Evolutionary conservation across 2,797 vertebrate species (phyloP), one percentile per base, ranked within the genome.

Genomic region (Ambastaia sidthimunki): DNA sequence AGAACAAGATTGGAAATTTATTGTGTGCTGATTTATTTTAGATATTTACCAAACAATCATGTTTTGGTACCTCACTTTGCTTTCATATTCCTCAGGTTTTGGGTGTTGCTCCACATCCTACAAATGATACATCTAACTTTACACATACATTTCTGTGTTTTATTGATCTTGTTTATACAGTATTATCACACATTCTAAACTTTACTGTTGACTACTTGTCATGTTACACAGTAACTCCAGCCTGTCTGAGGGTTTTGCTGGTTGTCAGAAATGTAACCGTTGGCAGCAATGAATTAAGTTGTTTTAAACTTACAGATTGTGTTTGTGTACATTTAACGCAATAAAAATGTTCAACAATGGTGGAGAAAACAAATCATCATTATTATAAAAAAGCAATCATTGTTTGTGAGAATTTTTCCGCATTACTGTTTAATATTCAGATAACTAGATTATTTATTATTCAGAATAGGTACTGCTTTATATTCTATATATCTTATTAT

Each of bases 331-430:
- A 65, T 79, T 55, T 76, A 34, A 4, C 41, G 44, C 57, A 82
- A 77, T 37, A 52, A 47, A 68, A 3, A 13, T 34, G 80, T 77
- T 90, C 89, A 87, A 79, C 73, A 92, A 91, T 91, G 90, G 91
- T 90, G 71, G 31, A 25, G 85, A 82, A 44, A 48, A 25, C 21
- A 28, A 15, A 62, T 28, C 16, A 21, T 21, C n/a, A n/a, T n/a
- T n/a, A n/a, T 19, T 44, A 41, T 41, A 54, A 48, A 57, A 0
- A 5, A 48, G 76, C 9, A 7, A 41, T 41, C 6, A 7, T 7
- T 41, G 7, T 41, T 41, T 41, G 37, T 41, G 37, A 9, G 37
- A 41, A 41, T 5, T 18, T 52, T 52, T 50, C 48, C 3, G 16
- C 48, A 6, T 6, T 16, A 18, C 4, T 3, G 48, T 52, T 18